A percentile compares a stretch with the other conserved stretches of the same genome.
These are phyloP conservation scores for Neolamprologus cancellatus DNA, from an alignment of 2,113 vertebrate genomes.

Conservation along the genomic window DNA sequence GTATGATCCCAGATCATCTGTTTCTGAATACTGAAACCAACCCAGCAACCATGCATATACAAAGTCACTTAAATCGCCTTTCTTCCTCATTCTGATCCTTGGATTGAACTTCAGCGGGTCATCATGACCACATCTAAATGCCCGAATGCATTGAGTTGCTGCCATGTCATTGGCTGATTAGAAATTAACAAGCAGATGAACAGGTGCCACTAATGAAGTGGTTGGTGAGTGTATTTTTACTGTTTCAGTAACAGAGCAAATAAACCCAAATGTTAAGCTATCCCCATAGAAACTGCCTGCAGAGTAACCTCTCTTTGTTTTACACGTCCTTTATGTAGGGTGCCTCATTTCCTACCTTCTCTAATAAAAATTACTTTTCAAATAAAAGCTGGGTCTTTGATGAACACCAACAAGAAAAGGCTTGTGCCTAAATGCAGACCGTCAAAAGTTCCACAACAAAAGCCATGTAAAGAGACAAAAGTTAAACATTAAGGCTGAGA, in stretches of 20 bases:
- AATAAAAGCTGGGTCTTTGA: neutral
- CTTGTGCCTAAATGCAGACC: neutral
- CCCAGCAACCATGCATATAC: neutral
- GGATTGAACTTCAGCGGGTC: neutral
- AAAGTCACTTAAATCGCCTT: neutral
- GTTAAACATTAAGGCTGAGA: neutral
- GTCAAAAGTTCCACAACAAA: rapidly evolving
- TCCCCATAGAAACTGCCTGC: neutral
- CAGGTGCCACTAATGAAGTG: neutral
- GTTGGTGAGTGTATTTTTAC: neutral
- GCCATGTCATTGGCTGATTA: neutral
- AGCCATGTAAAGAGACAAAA: rapidly evolving
- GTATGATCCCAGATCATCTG: neutral
- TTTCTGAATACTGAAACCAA: neutral
- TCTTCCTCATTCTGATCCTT: neutral
- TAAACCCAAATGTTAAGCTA: neutral
- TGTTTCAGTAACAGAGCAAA: neutral
- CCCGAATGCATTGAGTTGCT: neutral
- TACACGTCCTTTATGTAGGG: neutral
- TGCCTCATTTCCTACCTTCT: neutral
- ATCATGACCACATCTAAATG: neutral
- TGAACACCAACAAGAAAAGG: neutral
- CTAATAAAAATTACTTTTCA: neutral
- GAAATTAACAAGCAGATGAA: neutral
- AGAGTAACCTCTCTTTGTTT: neutral